These are phyloP conservation scores for Nansenia antarctica DNA, from an alignment of 2,113 vertebrate species.

Conservation along the genomic window DNA sequence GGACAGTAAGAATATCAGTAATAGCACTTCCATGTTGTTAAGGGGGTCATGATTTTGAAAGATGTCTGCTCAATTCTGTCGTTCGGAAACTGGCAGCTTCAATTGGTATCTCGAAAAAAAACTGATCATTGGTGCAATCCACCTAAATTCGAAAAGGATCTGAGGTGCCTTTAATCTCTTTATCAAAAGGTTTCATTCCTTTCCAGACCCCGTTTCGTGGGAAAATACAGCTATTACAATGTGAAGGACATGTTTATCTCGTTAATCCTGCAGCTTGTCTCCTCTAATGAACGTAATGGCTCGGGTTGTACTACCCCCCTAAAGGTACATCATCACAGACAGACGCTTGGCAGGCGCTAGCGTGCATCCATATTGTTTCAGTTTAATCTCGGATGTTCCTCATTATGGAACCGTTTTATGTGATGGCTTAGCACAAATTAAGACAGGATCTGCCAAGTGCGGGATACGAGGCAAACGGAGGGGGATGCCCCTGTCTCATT, in stretches of 20 bases:
- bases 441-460: constrained; percentile 47
- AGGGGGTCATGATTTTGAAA: background rate
- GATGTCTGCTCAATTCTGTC: too few relatives aligned
- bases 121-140: too few relatives aligned
- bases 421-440: constrained; percentile 56
- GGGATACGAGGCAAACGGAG: constrained; percentile 38
- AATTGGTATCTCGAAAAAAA: too few relatives aligned
- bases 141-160: too few relatives aligned
- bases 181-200: too few relatives aligned
- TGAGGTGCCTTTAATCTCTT: too few relatives aligned
- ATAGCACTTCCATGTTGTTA: background rate
- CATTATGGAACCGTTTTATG: constrained; percentile 57
- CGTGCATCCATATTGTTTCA: constrained; percentile 44
- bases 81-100: too few relatives aligned
- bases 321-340: constrained; percentile 35
- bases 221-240: constrained; percentile 13
- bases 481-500: constrained; percentile 33
- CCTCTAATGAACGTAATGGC: constrained; percentile 18
- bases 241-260: constrained; percentile 4
- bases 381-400: constrained; percentile 56
- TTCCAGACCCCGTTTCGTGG: background rate
- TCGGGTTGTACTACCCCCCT: constrained; percentile 37
- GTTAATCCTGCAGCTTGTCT: constrained; percentile 16
- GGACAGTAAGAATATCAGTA: background rate
- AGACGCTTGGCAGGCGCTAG: constrained; percentile 32